Base-by-base conservation (phyloP, 2,113 vertebrate species). In the Myanophis thanlyinensis region DNA sequence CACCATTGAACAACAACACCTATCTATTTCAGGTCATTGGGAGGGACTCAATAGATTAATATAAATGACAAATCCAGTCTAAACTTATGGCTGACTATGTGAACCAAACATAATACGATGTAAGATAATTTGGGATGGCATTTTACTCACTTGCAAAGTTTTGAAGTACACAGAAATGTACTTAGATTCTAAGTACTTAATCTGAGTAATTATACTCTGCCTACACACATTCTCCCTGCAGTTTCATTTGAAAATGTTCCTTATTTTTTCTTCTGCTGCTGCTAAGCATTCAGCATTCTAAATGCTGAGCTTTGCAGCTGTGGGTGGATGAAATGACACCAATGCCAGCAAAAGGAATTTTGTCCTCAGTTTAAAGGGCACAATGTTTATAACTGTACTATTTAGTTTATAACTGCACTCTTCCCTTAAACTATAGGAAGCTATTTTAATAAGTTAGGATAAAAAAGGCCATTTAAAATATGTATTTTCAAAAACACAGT, bases 191-290 rank as follows among this genome's bases (percentile, higher is more conserved):
- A n/a, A n/a, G n/a, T n/a, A n/a, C n/a, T n/a, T n/a, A 90, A 56
- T 90, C 93, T 92, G 3, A 90, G 2, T 94, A 96, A 97, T 96
- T 95, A 93, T 52, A 0, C 15, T 93, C 96, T 96, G 95, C 96
- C 97, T 90, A 96, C 95, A 93, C 92, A 91, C 0, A 0, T 47
- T 90, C 53, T 93, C 88, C 90, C 46, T 0, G 91, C 51, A 51
- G 89, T 95, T 95, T 95, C 93, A 89, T 86, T 53, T 0, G 0
- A 62, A 92, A 80, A 93, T 73, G 44, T 91, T 94, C 94, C 92
- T 87, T 80, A 93, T 91, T 93, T 89, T 23, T 89, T 95, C 88
- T 85, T 54, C 51, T 93, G 23, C 51, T 54, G 89, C 49, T 93
- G 49, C 59, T 54, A 89, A 92, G 90, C 90, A 56, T 40, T 95